These are phyloP conservation scores for Microtus montanus DNA, from an alignment of 2,113 vertebrate genomes.

Conservation along the genomic window DNA sequence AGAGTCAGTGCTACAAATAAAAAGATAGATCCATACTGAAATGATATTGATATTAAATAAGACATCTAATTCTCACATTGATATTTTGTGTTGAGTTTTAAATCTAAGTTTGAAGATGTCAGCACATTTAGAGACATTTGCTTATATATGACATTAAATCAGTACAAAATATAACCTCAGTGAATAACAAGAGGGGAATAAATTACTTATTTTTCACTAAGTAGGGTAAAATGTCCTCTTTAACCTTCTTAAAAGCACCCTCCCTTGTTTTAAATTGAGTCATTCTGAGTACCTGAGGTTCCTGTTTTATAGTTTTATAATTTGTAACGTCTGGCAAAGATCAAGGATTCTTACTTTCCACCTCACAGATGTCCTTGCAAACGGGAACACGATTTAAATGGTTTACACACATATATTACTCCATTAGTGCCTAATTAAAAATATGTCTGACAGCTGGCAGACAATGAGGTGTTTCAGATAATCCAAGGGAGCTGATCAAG, in stretches of 20 bases:
- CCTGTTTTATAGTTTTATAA: slow-evolving; percentile 78
- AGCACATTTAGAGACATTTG: neutral
- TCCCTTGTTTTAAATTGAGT: slow-evolving; percentile 67
- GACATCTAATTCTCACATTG: neutral
- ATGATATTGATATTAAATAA: neutral
- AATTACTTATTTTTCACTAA: slow-evolving; percentile 48
- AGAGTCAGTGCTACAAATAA: neutral
- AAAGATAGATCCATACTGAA: neutral
- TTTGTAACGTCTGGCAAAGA: slow-evolving; percentile 79
- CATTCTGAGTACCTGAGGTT: slow-evolving; percentile 69
- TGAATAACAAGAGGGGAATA: neutral
- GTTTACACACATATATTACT: slow-evolving; percentile 79
- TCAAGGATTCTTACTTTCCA: slow-evolving; percentile 74
- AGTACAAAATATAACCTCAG: neutral
- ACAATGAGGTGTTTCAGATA: slow-evolving; percentile 66
- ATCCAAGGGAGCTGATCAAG: slow-evolving; percentile 66
- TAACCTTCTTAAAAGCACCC: slow-evolving; percentile 70
- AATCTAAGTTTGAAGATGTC: neutral
- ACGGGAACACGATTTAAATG: slow-evolving; percentile 74
- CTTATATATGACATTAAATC: neutral
- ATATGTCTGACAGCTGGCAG: slow-evolving; percentile 77
- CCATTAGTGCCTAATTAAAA: slow-evolving; percentile 81
- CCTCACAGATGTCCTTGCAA: slow-evolving; percentile 80
- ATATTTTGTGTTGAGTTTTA: neutral
- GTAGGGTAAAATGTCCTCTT: slow-evolving; percentile 72